Base-by-base conservation (phyloP, 2,888 invertebrate species). In the Chelonus formosanus region DNA sequence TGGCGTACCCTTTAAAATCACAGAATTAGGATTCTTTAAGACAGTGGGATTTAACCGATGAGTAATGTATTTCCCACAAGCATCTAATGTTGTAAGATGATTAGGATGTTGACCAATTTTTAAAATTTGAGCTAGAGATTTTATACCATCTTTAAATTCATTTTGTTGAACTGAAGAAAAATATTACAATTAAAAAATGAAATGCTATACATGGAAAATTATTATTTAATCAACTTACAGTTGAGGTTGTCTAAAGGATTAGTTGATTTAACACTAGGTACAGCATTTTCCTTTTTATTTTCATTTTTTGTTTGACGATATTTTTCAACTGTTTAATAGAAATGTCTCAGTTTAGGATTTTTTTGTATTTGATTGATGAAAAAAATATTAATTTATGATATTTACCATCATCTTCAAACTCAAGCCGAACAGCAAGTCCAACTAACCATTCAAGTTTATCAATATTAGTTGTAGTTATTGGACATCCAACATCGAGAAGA, bases 401-500 rank as follows among this genome's bases (percentile, higher is more conserved):
- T 81, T 80, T 85, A 92, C 92, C 88, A 84, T 93, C 90, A 79
- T 95, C 94, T 31, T 91, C 89, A 84, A 92, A 96, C 81, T 95
- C 94, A 63, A 94, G 86, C 80, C 92, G 88, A 4, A 96, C 88
- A 35, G 97, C 96, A 80, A 92, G 90, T 0, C 93, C 92, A 0
- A 96, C 82, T 31, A 97, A 83, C 95, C 96, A 97, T 73, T 95
- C 94, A 0, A 96, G 81, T 72, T 94, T 90, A 79, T 94, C 93
- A 58, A 88, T 76, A 5, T 86, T 85, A 3, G 87, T 85, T 0
- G 87, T 86, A 5, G 87, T 86, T 10, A 88, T 85, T 0, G 95
- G 95, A 83, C 94, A 94, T 0, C 89, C 89, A 50, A 96, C 80
- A 79, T 93, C 93, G 55, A 82, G 85, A 76, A 94, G 90, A 81